Evolutionary conservation across 2,113 vertebrate species (phyloP), one percentile per base, ranked within the genome.

Genomic region (Larimichthys crocea): DNA sequence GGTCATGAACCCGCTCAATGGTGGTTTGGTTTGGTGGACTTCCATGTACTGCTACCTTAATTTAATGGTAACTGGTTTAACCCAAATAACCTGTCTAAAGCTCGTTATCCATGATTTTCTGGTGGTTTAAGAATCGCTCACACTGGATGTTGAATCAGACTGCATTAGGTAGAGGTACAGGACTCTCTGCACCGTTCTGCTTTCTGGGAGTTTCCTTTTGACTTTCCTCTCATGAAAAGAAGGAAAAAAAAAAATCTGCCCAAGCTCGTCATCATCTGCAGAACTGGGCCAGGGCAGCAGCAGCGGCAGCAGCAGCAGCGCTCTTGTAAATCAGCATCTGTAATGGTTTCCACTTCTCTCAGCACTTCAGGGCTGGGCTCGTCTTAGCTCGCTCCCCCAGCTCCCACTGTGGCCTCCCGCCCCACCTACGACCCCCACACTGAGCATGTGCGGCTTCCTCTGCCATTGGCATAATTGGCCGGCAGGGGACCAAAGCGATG

Each of bases 281-380:
- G 67, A 74, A 63, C 16, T n/a, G 76, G 61, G 82, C 76, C 82
- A 87, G 82, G 46, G 29, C 29, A 29, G 83, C 79, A 46, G 31
- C 66, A 52, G 35, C 63, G 70, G 83, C 52, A 86, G 80, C 85
- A 71, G 64, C 1, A 86, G 76, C 85, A 71, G 64, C 0, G 49
- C 74, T 91, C 91, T 90, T 93, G 87, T 94, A 93, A 94, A 93
- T 69, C 82, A 80, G 64, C 52, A 75, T 90, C 80, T 86, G 93
- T 93, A 91, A 93, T 88, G 83, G 85, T 93, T 94, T 94, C 93
- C 93, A 92, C 91, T 88, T 87, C 88, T 86, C 85, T 92, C 77
- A 79, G 83, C 85, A 75, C 78, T 87, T 83, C 49, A 48, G 88
- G 80, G 74, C 78, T 68, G 75, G 66, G 80, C 84, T 85, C 44